phyloP scores from a whole-genome alignment of 1,140 invertebrate genomes.

The Danaus plexippus region DNA sequence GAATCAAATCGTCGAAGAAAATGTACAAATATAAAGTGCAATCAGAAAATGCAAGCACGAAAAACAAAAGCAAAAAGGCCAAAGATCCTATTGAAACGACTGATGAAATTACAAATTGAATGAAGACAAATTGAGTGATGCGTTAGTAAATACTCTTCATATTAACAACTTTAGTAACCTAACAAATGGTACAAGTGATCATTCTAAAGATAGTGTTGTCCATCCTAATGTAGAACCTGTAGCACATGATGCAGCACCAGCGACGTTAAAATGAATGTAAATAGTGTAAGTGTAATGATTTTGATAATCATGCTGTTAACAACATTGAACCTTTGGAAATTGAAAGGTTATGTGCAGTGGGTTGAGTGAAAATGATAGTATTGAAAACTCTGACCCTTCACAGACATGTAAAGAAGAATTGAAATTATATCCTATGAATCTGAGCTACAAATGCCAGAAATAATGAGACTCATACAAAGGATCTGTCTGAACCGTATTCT shows the following conservation, averaged over 20 bases:
- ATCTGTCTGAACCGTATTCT: slow-evolving; percentile 99
- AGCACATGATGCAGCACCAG: slow-evolving; percentile 34
- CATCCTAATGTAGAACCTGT: slow-evolving; percentile 28
- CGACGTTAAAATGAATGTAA: slow-evolving; percentile 47
- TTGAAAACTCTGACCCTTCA: slow-evolving; percentile 22
- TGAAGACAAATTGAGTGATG: slow-evolving; percentile 50
- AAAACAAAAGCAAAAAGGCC: slow-evolving; percentile 67
- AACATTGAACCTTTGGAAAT: slow-evolving; percentile 20
- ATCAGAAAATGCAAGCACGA: slow-evolving; percentile 51
- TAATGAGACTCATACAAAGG: slow-evolving; percentile 98
- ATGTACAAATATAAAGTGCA: slow-evolving; percentile 54
- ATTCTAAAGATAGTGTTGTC: slow-evolving; percentile 41
- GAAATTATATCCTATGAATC: slow-evolving; percentile 68
- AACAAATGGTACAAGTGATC: slow-evolving; percentile 62
- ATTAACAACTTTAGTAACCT: slow-evolving; percentile 60
- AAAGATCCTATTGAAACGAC: slow-evolving; percentile 59
- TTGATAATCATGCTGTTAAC: slow-evolving; percentile 18
- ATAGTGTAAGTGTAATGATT: slow-evolving; percentile 62
- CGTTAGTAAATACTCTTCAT: slow-evolving; percentile 58
- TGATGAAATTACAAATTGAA: slow-evolving; percentile 51
- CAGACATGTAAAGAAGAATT: slow-evolving; percentile 42
- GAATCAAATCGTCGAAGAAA: slow-evolving; percentile 57
- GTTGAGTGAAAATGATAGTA: slow-evolving; percentile 16
- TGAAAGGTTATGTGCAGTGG: slow-evolving; percentile 14
- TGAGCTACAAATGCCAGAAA: slow-evolving; percentile 74